phyloP scores from a whole-genome alignment of 53 echinoderm and acorn worm species.

The Pentamera pediparva region DNA sequence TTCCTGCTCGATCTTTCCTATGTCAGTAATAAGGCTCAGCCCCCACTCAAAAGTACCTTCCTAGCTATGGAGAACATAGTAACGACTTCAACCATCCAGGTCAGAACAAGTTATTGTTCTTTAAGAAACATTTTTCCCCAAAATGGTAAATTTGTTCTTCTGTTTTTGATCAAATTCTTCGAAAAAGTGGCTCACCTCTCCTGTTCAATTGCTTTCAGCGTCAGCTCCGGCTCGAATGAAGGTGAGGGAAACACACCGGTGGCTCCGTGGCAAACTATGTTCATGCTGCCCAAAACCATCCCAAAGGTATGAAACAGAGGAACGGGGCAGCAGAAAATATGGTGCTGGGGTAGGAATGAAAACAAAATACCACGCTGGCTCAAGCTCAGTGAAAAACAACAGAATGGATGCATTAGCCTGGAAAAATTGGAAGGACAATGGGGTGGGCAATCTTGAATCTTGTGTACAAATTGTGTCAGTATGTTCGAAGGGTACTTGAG shows the following conservation, averaged over 20 bases:
- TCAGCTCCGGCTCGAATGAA: slow-evolving; percentile 69
- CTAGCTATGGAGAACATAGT: too few relatives aligned
- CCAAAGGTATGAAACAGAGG: slow-evolving; percentile 92
- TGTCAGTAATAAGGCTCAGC: too few relatives aligned
- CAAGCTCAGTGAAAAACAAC: too few relatives aligned
- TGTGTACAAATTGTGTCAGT: not conserved
- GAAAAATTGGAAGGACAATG: too few relatives aligned
- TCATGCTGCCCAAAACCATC: slow-evolving; percentile 71
- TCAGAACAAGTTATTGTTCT: too few relatives aligned
- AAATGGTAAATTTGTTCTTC: not conserved
- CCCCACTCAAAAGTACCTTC: too few relatives aligned
- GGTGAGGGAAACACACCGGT: slow-evolving; percentile 65
- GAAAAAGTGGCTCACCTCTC: slow-evolving; percentile 58
- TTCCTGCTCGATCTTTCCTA: too few relatives aligned
- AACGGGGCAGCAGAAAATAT: slow-evolving; percentile 68
- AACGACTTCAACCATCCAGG: too few relatives aligned
- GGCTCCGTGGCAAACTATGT: slow-evolving; percentile 54
- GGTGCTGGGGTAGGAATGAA: slow-evolving; percentile 33
- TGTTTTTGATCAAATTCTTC: not conserved
- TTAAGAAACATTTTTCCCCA: not conserved
- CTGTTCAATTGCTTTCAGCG: slow-evolving; percentile 53
- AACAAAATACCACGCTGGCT: not conserved
- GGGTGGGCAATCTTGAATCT: too few relatives aligned
- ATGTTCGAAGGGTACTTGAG: not conserved
- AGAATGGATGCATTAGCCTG: too few relatives aligned